phyloP scores from a whole-genome alignment of 2,797 vertebrate species.

The Stomatorhinus walkeri region DNA sequence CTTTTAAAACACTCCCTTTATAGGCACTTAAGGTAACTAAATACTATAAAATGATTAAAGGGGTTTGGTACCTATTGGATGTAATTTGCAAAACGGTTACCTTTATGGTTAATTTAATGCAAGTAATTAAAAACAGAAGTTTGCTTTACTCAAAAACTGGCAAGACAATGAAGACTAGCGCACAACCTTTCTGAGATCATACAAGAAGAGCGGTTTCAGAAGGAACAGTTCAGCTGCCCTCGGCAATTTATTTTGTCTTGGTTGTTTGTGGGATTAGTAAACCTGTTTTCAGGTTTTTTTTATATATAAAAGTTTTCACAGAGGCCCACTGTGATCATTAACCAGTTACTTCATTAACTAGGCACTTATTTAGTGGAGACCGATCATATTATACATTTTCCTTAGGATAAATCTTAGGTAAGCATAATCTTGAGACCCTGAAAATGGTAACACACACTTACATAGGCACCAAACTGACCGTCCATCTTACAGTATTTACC shows the following conservation, averaged over 20 bases:
- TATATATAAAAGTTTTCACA: background rate
- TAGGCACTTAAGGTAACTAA: conserved; percentile 11
- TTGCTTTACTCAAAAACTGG: background rate
- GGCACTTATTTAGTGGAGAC: background rate
- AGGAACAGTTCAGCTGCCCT: background rate
- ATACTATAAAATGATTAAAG: conserved; percentile 5
- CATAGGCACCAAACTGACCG: background rate
- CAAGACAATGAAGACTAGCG: background rate
- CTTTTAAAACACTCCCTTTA: conserved; percentile 18
- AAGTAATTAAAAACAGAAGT: background rate
- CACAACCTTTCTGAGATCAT: background rate
- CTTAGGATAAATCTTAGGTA: background rate
- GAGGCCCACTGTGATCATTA: background rate
- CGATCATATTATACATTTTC: background rate
- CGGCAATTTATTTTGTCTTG: background rate
- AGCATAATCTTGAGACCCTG: background rate
- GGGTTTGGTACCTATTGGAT: background rate
- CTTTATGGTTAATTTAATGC: background rate
- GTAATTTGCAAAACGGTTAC: background rate
- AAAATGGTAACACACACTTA: conserved; percentile 3
- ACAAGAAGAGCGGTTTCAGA: background rate
- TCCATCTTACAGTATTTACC: background rate
- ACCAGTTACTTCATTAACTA: conserved; percentile 9
- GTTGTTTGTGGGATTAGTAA: background rate
- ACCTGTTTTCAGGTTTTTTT: background rate